Evolutionary conservation across 2,797 vertebrate species (phyloP), one percentile per base, ranked within the genome.

Genomic region (Ctenosaura bakeri): DNA sequence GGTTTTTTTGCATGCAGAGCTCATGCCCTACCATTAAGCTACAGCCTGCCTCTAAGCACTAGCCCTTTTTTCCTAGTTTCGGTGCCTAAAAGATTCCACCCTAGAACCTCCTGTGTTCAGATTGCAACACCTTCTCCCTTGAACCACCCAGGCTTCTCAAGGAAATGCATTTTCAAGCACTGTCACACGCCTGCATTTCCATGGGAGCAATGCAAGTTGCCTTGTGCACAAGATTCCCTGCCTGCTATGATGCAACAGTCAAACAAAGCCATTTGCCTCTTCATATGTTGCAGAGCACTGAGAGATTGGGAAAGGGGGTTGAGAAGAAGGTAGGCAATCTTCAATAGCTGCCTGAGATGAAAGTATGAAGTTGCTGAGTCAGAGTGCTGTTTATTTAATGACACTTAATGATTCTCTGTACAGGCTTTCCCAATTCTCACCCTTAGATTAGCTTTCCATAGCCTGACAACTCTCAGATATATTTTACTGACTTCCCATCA

Each of bases 321-420:
- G 29, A 24, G 35, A 87, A 76, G 18, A 52, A 26, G 66, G 35
- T 10, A 52, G n/a, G 26, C 77, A 64, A 20, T n/a, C 46, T 82
- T 52, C 12, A 59, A 3, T 8, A 0, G 8, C 54, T 0, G 16
- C 59, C 76, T 52, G 4, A n/a, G 4, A 81, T 54, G 29, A 76
- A 18, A 26, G 12, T 64, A 56, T 73, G 32, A 52, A 35, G 3
- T 29, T 90, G 80, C 80, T 83, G 73, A 82, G 56, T 79, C 46
- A 85, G 62, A 32, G 2, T 46, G 14, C 13, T 56, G 38, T 85
- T 22, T 46, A 2, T 85, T 66, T 24, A 46, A 46, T 69, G 62
- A 59, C 26, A 79, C 5, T 38, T 32, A 50, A 3, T 69, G 56
- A 35, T 18, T 77, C 64, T 24, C 83, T 59, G 54, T 24, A 50